phyloP scores from a whole-genome alignment of 2,888 invertebrate genomes.

The Dolichomitus sp. region DNA sequence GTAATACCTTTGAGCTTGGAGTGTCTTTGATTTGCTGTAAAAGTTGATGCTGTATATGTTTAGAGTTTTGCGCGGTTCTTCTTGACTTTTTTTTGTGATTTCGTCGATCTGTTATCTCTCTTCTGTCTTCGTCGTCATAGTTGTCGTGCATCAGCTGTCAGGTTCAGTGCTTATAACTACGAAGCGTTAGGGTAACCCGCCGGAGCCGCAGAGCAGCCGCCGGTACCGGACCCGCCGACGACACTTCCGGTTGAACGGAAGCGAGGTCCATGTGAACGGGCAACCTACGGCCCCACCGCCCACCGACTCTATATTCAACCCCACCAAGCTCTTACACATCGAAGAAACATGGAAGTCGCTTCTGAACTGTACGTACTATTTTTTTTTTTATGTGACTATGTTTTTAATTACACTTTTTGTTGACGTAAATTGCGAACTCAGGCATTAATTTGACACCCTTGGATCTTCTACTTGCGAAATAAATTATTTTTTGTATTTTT shows the following conservation, averaged over 20 bases:
- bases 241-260: conserved; percentile 87
- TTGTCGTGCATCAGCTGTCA: conserved; percentile 9
- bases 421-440: no score
- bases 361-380: conserved; percentile 83
- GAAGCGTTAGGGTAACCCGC: conserved; percentile 61
- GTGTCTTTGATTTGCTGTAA: conserved; percentile 32
- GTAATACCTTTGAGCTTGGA: background rate
- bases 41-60: background rate
- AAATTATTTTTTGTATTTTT: no score
- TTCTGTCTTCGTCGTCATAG: conserved; percentile 2
- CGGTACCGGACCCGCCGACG: conserved; percentile 74
- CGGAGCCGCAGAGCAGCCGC: conserved; percentile 61
- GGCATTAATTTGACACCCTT: no score
- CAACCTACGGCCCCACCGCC: conserved; percentile 70
- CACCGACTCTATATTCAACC: conserved; percentile 60
- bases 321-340: conserved; percentile 67
- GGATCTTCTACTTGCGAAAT: no score
- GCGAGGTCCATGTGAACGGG: conserved; percentile 81
- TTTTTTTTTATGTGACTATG: conserved; percentile 28
- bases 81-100: background rate
- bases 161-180: conserved; percentile 56
- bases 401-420: background rate
- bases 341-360: conserved; percentile 81
- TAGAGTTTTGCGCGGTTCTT: no score
- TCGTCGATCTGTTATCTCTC: background rate